These are phyloP conservation scores for Agapornis canus DNA, from an alignment of 2,797 vertebrate species.

Conservation along the genomic window DNA sequence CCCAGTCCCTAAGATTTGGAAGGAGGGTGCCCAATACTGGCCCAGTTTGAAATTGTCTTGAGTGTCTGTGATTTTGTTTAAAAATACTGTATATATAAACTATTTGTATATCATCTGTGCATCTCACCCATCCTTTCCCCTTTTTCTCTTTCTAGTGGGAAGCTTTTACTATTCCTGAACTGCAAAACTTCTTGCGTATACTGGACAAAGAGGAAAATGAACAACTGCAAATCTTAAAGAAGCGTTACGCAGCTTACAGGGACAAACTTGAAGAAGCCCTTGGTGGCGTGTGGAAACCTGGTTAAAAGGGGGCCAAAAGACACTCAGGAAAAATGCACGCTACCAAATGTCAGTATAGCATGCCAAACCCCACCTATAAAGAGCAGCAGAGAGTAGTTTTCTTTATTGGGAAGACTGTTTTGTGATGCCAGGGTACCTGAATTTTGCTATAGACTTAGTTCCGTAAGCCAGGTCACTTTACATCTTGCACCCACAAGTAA, in stretches of 20 bases:
- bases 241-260: constrained; percentile 85
- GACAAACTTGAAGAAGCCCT: constrained; percentile 91
- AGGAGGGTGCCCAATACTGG: background rate
- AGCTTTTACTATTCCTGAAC: constrained; percentile 94
- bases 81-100: background rate
- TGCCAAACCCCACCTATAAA: constrained; percentile 32
- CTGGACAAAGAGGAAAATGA: constrained; percentile 94
- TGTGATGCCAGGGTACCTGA: constrained; percentile 48
- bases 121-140: background rate
- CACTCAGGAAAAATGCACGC: constrained; percentile 29
- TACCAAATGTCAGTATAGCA: constrained; percentile 47
- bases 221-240: constrained; percentile 82
- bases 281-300: constrained; percentile 74
- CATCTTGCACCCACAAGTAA: constrained; percentile 32
- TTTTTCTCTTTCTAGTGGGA: constrained; percentile 85
- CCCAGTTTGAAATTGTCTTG: background rate
- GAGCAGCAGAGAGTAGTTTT: constrained; percentile 53
- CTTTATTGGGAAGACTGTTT: constrained; percentile 60
- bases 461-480: constrained; percentile 39
- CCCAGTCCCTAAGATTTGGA: background rate
- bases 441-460: constrained; percentile 54
- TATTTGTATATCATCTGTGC: background rate
- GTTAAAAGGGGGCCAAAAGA: constrained; percentile 63
- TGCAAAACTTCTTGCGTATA: constrained; percentile 94
- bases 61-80: background rate